phyloP scores from a whole-genome alignment of 2,113 vertebrate species.

The Lepidothrix coronata region DNA sequence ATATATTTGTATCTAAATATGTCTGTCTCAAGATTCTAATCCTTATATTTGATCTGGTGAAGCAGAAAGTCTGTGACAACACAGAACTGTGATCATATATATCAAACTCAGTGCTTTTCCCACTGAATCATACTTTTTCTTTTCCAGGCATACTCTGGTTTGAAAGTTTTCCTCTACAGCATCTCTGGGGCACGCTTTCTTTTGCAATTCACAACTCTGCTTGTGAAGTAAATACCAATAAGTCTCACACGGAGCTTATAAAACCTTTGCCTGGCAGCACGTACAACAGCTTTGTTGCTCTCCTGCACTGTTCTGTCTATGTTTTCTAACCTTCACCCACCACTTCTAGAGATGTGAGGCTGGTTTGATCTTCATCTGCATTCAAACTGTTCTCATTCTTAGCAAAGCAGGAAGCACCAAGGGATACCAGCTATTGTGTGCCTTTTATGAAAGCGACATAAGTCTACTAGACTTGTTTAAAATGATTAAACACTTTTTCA shows the following conservation, averaged over 20 bases:
- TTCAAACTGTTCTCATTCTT: constrained; percentile 8
- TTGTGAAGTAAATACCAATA: constrained; percentile 50
- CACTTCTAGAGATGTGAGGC: neutral
- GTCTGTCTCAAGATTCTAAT: neutral
- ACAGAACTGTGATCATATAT: neutral
- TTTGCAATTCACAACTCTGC: constrained; percentile 40
- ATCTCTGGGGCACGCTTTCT: constrained; percentile 25
- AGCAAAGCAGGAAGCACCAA: neutral
- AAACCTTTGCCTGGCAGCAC: constrained; percentile 20
- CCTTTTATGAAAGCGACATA: neutral
- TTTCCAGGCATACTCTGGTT: neutral
- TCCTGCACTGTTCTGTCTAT: neutral
- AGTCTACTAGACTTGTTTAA: neutral
- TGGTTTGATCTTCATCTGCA: constrained; percentile 23
- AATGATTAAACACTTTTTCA: neutral
- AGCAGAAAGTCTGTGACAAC: neutral
- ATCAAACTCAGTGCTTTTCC: neutral
- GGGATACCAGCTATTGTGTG: neutral
- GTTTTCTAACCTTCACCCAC: constrained; percentile 26
- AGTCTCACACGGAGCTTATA: neutral
- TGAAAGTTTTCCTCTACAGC: constrained; percentile 8
- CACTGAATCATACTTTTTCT: neutral
- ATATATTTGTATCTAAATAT: neutral
- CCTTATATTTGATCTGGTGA: neutral
- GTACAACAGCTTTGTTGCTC: constrained; percentile 19